Evolutionary conservation across 2,888 invertebrate species (phyloP), one percentile per base, ranked within the genome.

Genomic region (Heliconius ismenius): DNA sequence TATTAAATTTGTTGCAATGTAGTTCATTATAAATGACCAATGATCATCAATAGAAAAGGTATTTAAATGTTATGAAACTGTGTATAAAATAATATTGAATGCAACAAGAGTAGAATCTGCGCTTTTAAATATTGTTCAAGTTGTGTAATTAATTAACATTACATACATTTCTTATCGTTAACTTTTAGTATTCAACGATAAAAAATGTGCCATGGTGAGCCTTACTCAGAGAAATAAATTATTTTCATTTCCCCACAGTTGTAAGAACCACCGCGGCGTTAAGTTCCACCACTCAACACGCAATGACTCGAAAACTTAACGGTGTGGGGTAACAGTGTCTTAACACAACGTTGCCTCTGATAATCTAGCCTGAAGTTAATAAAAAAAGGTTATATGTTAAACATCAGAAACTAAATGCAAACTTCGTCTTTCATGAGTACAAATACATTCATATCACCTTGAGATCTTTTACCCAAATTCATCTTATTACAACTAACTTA

Each of bases 401-500:
- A 62, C 62, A 26, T 26, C 24, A 43, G 36, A 73, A 21, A 63
- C 28, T 73, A 63, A 63, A 73, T 73, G 73, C 73, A 26, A 26
- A 28, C 60, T 43, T 62, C 43, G 39, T 73, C 24, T 73, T 54
- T 32, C 11, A 24, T 70, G 32, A 58, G 1, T 62, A 62, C 62
- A 62, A 62, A 26, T 26, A 21, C 73, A 43, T 62, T 62, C 60
- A 73, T 62, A 62, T 43, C 60, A 73, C 39, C 73, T 43, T 63
- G 73, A 73, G 73, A 73, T 73, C 73, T 63, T 62, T 63, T 24
- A 43, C 60, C 73, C 70, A 70, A 70, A 70, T 54, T 58, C 70
- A 58, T 70, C 70, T 58, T 58, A 32, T 13, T 36, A 58, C 28
- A 58, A 54, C n/a, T 70, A 70, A 63, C 73, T 73, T 73, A 73